Conservation (phyloP, 2,797 vertebrate species). For the Malacoctenus gilli region DNA sequence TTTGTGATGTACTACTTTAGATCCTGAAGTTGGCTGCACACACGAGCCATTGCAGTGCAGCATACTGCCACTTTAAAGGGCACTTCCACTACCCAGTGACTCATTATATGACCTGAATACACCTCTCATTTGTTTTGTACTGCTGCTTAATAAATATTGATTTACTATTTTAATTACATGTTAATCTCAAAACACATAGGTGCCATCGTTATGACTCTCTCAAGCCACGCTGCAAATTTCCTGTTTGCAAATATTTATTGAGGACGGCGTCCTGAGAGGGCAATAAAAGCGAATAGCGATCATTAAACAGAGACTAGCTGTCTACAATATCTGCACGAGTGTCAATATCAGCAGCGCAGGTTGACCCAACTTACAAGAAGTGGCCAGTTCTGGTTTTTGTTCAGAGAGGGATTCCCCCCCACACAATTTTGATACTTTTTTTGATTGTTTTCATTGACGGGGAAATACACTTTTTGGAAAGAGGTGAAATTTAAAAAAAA, state of each 20-base stretch:
- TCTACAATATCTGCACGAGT: conserved; percentile 69
- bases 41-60: conserved; percentile 6
- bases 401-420: too few relatives aligned
- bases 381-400: conserved; percentile 41
- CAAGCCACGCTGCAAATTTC: conserved; percentile 77
- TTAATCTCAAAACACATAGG: conserved; percentile 82
- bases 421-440: background rate
- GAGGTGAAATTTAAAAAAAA: too few relatives aligned
- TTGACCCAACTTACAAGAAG: conserved; percentile 57
- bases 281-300: conserved; percentile 76
- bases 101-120: conserved; percentile 56
- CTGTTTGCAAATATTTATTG: conserved; percentile 82
- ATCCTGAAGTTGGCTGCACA: conserved; percentile 7
- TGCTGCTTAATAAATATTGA: conserved; percentile 81
- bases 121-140: conserved; percentile 64
- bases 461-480: too few relatives aligned
- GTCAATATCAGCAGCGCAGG: conserved; percentile 70
- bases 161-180: conserved; percentile 82
- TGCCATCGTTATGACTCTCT: conserved; percentile 77
- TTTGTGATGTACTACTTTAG: conserved; percentile 5
- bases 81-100: conserved; percentile 23
- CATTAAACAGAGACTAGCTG: conserved; percentile 76
- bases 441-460: too few relatives aligned
- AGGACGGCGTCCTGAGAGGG: conserved; percentile 73
- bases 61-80: conserved; percentile 16